Evolutionary conservation across 1,140 invertebrate species (phyloP), one percentile per base, ranked within the genome.

Genomic region (Trichogramma pretiosum): DNA sequence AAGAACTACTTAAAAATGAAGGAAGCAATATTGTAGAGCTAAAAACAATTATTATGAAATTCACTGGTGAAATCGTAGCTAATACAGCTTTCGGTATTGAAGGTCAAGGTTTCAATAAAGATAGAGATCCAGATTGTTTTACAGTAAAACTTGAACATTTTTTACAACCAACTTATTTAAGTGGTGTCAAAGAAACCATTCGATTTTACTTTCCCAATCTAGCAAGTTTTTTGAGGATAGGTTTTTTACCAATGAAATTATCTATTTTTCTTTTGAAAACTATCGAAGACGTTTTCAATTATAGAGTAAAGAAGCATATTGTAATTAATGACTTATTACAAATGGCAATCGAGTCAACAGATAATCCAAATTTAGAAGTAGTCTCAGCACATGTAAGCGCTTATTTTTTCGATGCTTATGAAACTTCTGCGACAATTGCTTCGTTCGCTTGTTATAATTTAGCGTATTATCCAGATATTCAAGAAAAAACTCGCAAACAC

Each of bases 351-450:
- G 50, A 55, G 33, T 48, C 52, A 11, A 47, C 21, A 5, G n/a
- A 46, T 3, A n/a, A 48, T 35, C 22, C n/a, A n/a, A n/a, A n/a
- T n/a, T n/a, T n/a, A n/a, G n/a, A n/a, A n/a, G n/a, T n/a, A n/a
- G n/a, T n/a, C n/a, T n/a, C n/a, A n/a, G n/a, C n/a, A n/a, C n/a
- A n/a, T n/a, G n/a, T n/a, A n/a, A n/a, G n/a, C n/a, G n/a, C n/a
- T n/a, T n/a, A n/a, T n/a, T n/a, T n/a, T n/a, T n/a, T n/a, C n/a
- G 71, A 71, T 40, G 68, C 69, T 30, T 77, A 68, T 48, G 74
- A 78, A 22, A 77, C 76, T 0, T 76, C 74, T 1, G 62, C 68
- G 7, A 60, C 63, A 8, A 56, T 69, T 1, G 46, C 78, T 16
- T 50, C 57, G 5, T 50, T 32, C 8, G 21, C 55, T 7, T 36